Evolutionary conservation across 2,888 invertebrate genomes (phyloP).

Genomic region (Tuta absoluta): DNA sequence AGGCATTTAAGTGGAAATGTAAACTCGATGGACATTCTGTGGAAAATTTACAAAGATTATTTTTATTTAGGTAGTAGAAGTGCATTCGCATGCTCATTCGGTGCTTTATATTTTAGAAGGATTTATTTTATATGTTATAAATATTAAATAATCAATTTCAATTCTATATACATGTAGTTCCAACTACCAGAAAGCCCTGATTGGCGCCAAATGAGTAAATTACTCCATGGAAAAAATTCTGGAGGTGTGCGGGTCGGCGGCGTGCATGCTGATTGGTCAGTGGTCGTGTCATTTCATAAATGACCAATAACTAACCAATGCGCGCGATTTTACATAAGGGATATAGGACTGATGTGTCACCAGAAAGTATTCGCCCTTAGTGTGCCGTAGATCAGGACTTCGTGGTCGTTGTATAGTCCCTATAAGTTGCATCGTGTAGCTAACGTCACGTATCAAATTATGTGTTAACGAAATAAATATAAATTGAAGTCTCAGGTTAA

Average conservation of each 20-base stretch:
- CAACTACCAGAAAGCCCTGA: too few species aligned
- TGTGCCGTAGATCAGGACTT: too few species aligned
- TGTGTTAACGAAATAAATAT: constrained; percentile 16
- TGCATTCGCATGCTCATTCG: constrained; percentile 76
- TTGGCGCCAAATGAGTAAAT: too few species aligned
- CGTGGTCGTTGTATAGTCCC: too few species aligned
- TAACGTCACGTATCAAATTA: constrained; percentile 42
- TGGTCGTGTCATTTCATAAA: too few species aligned
- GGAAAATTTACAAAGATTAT: neutral
- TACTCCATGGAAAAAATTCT: too few species aligned
- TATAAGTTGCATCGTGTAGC: constrained; percentile 50
- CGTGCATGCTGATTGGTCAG: too few species aligned
- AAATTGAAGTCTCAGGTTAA: constrained; percentile 30
- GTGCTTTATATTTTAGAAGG: constrained; percentile 52
- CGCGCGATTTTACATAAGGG: too few species aligned
- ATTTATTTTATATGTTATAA: constrained; percentile 46
- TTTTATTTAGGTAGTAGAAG: constrained; percentile 28
- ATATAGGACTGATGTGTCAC: too few species aligned
- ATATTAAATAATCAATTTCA: neutral
- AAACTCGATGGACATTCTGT: neutral
- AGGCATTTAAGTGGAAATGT: neutral
- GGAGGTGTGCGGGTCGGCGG: too few species aligned
- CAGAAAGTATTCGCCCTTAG: too few species aligned
- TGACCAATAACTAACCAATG: too few species aligned
- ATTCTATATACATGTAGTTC: constrained; percentile 56